phyloP scores from a whole-genome alignment of 2,888 invertebrate genomes.

The Melanostoma mellinum region DNA sequence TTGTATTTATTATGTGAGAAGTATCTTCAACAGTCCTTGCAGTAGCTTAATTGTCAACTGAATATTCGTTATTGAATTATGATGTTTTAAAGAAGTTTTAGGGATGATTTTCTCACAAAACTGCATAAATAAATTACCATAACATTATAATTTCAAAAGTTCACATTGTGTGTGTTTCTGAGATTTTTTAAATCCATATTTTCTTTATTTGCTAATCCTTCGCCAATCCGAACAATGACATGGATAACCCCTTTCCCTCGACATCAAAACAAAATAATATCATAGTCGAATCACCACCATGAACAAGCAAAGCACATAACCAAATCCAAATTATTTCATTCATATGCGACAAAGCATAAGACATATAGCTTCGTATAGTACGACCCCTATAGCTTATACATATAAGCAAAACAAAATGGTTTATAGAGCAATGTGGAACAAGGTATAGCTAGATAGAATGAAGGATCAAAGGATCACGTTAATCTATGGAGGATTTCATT shows the following conservation, averaged over 20 bases:
- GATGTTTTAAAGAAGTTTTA: too few relatives aligned
- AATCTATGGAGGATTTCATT: conserved; percentile 76
- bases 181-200: conserved; percentile 22
- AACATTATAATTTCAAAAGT: too few relatives aligned
- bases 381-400: conserved; percentile 1
- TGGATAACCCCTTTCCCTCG: conserved; percentile 51
- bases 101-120: too few relatives aligned
- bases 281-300: conserved; percentile 20
- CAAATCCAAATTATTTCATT: background rate
- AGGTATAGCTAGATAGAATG: conserved; percentile 33
- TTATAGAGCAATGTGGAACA: conserved; percentile 46
- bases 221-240: conserved; percentile 54
- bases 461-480: conserved; percentile 80
- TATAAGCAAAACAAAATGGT: conserved; percentile 49
- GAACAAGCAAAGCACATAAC: background rate
- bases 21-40: too few relatives aligned
- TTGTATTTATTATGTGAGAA: too few relatives aligned
- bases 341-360: background rate
- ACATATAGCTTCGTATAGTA: background rate
- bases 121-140: too few relatives aligned
- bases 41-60: too few relatives aligned
- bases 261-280: conserved; percentile 49
- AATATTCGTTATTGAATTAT: too few relatives aligned
- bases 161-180: too few relatives aligned
- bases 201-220: conserved; percentile 34